These are phyloP conservation scores for Hyaena hyaena DNA, from an alignment of 2,113 vertebrate genomes.

Conservation along the genomic window DNA sequence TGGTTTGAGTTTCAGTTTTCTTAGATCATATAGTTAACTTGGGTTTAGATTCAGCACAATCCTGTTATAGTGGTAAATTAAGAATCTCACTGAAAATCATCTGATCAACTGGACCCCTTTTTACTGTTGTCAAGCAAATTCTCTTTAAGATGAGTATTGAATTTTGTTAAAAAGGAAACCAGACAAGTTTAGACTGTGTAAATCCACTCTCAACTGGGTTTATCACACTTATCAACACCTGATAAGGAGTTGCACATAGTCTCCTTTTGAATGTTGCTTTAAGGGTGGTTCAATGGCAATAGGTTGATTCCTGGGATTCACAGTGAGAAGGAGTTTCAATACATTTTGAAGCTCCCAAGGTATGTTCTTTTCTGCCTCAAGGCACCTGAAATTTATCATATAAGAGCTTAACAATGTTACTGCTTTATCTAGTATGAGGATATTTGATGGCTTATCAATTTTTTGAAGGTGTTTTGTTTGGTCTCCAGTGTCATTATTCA, in stretches of 20 bases:
- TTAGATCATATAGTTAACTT: slow-evolving; percentile 23
- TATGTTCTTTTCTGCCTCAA: not conserved
- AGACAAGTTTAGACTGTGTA: not conserved
- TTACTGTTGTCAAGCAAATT: not conserved
- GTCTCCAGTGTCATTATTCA: not conserved
- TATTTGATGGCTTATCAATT: not conserved
- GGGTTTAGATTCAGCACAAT: not conserved
- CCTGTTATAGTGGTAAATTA: not conserved
- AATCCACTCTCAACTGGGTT: not conserved
- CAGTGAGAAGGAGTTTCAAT: not conserved
- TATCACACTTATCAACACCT: not conserved
- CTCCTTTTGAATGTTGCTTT: not conserved
- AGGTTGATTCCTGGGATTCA: not conserved
- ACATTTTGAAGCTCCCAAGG: not conserved
- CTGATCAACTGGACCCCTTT: not conserved
- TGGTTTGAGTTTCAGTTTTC: slow-evolving; percentile 24
- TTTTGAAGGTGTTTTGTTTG: not conserved
- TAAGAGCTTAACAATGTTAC: not conserved
- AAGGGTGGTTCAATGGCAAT: not conserved
- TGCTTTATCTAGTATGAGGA: not conserved
- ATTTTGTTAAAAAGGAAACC: not conserved
- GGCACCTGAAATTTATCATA: not conserved
- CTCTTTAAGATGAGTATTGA: not conserved
- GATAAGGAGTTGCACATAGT: accelerated
- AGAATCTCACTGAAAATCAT: not conserved